These are phyloP conservation scores for Labrus mixtus DNA, from an alignment of 2,113 vertebrate species.

Conservation along the genomic window DNA sequence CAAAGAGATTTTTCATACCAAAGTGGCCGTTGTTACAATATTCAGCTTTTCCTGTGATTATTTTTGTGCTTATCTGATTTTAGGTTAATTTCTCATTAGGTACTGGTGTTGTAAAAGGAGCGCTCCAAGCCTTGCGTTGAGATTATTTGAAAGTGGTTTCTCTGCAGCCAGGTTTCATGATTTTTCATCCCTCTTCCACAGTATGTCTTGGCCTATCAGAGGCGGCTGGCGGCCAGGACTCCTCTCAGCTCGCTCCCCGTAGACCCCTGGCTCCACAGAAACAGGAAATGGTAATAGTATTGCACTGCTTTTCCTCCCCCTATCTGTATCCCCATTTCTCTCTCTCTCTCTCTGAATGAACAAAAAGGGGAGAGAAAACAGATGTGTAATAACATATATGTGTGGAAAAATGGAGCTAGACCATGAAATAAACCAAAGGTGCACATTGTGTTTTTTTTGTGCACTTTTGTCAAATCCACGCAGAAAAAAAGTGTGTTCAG, in stretches of 20 bases:
- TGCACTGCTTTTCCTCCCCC: constrained; percentile 85
- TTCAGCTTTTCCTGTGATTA: constrained; percentile 51
- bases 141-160: constrained; percentile 83
- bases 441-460: constrained; percentile 56
- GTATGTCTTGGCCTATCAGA: constrained; percentile 84
- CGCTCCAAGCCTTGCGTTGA: constrained; percentile 56
- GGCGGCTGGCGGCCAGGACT: constrained; percentile 79
- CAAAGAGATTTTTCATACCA: constrained; percentile 53
- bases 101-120: constrained; percentile 21
- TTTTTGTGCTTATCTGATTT: constrained; percentile 71
- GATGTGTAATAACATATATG: constrained; percentile 69
- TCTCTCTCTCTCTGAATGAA: constrained; percentile 62
- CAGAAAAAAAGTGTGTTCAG: neutral
- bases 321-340: constrained; percentile 76
- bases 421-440: constrained; percentile 52
- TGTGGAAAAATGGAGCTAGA: constrained; percentile 64
- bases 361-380: constrained; percentile 64
- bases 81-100: constrained; percentile 65
- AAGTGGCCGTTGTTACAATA: constrained; percentile 51
- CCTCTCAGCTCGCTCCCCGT: constrained; percentile 85
- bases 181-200: constrained; percentile 75
- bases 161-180: constrained; percentile 75
- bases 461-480: constrained; percentile 29
- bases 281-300: constrained; percentile 90
- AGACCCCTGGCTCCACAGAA: constrained; percentile 84